A percentile compares a stretch with the other conserved stretches of the same genome.
Evolutionary conservation across 2,888 invertebrate genomes (phyloP).

Genomic region (Bruchidius siliquastri): DNA sequence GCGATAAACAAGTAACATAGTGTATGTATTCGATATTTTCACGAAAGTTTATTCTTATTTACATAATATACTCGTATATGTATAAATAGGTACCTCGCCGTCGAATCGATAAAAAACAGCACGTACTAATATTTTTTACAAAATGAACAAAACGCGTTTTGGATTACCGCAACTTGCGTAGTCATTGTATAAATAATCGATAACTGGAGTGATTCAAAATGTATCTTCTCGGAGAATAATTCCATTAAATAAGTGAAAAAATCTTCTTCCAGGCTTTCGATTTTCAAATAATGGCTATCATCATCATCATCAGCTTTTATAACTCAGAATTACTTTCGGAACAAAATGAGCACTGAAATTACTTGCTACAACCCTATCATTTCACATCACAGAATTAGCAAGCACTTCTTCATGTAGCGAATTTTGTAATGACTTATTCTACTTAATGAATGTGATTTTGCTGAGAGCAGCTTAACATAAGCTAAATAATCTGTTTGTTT

Average conservation of each 20-base stretch:
- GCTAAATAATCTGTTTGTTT: too few relatives aligned
- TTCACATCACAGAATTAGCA: too few relatives aligned
- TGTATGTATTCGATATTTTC: conserved; percentile 5
- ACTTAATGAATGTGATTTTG: too few relatives aligned
- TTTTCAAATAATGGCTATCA: too few relatives aligned
- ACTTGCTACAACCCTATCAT: too few relatives aligned
- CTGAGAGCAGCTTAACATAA: too few relatives aligned
- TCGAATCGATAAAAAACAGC: neutral
- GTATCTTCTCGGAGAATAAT: neutral
- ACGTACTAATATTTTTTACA: neutral
- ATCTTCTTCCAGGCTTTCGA: too few relatives aligned
- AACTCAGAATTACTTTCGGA: too few relatives aligned
- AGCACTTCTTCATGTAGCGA: too few relatives aligned
- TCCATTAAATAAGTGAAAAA: neutral
- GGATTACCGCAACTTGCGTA: neutral
- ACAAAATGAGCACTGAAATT: too few relatives aligned
- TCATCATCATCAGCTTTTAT: too few relatives aligned
- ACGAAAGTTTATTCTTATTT: conserved; percentile 1
- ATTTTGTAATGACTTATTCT: too few relatives aligned
- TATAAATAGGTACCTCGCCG: conserved; percentile 10
- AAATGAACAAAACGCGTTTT: neutral
- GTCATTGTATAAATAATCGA: neutral
- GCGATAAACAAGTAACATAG: conserved; percentile 26
- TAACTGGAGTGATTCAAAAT: neutral
- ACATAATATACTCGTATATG: conserved; percentile 14